Base-by-base conservation (phyloP, 2,888 invertebrate species). In the Limenitis camilla region DNA sequence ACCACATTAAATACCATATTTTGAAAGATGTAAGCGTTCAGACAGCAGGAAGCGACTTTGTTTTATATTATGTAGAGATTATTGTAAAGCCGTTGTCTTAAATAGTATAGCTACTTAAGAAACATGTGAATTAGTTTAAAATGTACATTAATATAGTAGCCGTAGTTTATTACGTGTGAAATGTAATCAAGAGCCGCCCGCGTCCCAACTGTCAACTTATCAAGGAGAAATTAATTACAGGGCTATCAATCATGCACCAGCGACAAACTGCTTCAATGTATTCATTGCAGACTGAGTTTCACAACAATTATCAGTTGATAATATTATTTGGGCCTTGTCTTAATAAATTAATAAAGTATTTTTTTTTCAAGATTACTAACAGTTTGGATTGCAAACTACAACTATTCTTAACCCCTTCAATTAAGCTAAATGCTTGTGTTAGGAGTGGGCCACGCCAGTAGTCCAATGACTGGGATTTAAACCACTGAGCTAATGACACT, bases 211-310 rank as follows among this genome's bases (percentile, higher is more conserved):
- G 78, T 73, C 81, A 69, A 72, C 74, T 76, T 78, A 80, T 76
- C 77, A 71, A 69, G 69, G 74, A 68, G 68, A 69, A 75, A 77
- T 79, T 79, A 79, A 78, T 74, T 74, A 77, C 72, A 55, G 64
- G 59, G 69, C 74, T 67, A 81, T 81, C 78, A 79, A 81, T 81
- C 79, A 76, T 67, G 41, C 60, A 53, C 46, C 55, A 64, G 60
- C 66, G 71, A 69, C 71, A 71, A 71, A 69, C 68, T 67, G 69
- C 61, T 65, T 59, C 67, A 61, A 66, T 68, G 65, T 69, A 67
- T 68, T 69, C 64, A 69, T 65, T 61, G 58, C 57, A 52, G 40
- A 38, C 43, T 48, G 33, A 56, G 45, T 53, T 53, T 45, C 49
- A 45, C 43, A 49, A 40, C 45, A 40, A 51, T 40, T 35, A 51